phyloP scores from a whole-genome alignment of 1,140 invertebrate species.

The Belonocnema kinseyi region DNA sequence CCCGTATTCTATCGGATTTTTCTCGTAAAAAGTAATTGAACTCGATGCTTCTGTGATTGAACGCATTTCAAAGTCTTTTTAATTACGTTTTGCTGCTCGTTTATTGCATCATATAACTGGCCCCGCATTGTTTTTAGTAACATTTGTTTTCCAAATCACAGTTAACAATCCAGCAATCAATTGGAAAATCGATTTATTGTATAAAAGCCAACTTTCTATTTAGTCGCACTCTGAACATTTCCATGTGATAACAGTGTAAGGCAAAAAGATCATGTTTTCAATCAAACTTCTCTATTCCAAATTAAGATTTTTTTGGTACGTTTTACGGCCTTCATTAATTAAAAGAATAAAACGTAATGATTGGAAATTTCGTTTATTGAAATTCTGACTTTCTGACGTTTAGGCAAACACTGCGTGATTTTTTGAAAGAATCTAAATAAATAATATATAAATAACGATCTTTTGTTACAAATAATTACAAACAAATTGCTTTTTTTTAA shows the following conservation, averaged over 20 bases:
- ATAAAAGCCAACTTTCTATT: background rate
- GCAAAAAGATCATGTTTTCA: background rate
- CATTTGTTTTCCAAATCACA: background rate
- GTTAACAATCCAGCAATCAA: background rate
- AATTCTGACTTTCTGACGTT: too few species aligned
- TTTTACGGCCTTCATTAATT: too few species aligned
- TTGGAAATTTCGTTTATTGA: too few species aligned
- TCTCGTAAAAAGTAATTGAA: background rate
- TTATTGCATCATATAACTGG: background rate
- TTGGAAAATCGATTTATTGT: background rate
- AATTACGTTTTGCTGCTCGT: slow-evolving; percentile 1
- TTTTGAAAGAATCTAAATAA: too few species aligned
- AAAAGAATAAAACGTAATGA: too few species aligned
- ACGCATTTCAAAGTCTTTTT: background rate
- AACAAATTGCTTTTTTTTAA: too few species aligned
- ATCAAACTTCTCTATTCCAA: too few species aligned
- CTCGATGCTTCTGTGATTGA: background rate
- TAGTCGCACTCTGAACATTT: background rate
- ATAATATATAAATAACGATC: too few species aligned
- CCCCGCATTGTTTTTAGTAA: background rate
- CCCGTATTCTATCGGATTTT: too few species aligned
- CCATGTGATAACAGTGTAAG: background rate
- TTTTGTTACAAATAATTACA: too few species aligned
- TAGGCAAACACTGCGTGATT: too few species aligned
- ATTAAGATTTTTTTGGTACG: too few species aligned